These are phyloP conservation scores for Palythoa heliodiscus DNA, from an alignment of 92 coral and sea anemone species.

Conservation along the genomic window DNA sequence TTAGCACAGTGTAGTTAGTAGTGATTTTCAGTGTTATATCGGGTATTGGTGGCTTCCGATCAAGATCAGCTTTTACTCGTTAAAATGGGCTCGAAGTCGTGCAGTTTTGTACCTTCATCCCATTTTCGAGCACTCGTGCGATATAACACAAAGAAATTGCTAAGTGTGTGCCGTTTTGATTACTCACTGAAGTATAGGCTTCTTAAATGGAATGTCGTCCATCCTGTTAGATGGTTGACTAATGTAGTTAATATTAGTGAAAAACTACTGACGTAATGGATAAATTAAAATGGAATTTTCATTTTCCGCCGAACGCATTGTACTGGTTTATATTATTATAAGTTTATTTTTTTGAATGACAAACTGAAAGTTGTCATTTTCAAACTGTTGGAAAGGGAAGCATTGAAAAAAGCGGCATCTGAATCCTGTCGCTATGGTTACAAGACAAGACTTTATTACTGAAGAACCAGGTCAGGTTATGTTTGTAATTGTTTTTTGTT, in stretches of 20 bases:
- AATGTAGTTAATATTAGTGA: conserved; percentile 35
- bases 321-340: background rate
- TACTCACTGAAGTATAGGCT: conserved; percentile 39
- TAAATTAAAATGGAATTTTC: background rate
- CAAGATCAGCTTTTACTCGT: background rate
- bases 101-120: conserved; percentile 33
- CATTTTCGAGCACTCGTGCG: conserved; percentile 39
- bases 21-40: background rate
- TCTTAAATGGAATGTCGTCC: conserved; percentile 38
- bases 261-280: background rate
- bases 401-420: too few relatives aligned
- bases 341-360: background rate
- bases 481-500: too few relatives aligned
- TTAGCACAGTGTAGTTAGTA: conserved; percentile 4
- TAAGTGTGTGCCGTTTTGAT: conserved; percentile 28
- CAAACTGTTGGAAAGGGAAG: too few relatives aligned
- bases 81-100: conserved; percentile 32
- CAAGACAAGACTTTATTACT: too few relatives aligned
- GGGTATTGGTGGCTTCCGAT: background rate
- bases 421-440: too few relatives aligned
- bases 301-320: background rate
- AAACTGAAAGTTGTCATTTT: background rate
- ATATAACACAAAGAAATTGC: conserved; percentile 20
- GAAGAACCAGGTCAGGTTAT: too few relatives aligned
- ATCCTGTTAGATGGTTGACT: conserved; percentile 40